Conservation (phyloP, 2,797 vertebrate species). For the Pygocentrus nattereri region DNA sequence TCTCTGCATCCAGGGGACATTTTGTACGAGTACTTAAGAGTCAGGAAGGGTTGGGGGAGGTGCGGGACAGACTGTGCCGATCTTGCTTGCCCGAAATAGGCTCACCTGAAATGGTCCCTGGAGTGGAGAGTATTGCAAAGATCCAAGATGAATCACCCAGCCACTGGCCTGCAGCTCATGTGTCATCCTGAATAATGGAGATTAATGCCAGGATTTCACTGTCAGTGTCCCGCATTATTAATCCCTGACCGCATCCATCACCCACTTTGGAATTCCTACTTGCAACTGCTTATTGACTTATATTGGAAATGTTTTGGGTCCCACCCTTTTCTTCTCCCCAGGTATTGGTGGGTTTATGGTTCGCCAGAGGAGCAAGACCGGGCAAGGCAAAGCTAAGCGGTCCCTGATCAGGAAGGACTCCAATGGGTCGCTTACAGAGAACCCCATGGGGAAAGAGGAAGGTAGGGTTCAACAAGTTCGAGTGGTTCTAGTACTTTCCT, state of each 20-base stretch:
- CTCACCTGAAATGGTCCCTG: slow-evolving; percentile 54
- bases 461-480: slow-evolving; percentile 70
- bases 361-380: slow-evolving; percentile 92
- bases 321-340: slow-evolving; percentile 60
- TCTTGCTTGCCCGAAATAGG: slow-evolving; percentile 50
- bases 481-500: too few species aligned
- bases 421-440: slow-evolving; percentile 83
- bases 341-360: slow-evolving; percentile 99
- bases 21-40: not conserved
- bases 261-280: slow-evolving; percentile 13
- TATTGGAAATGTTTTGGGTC: not conserved
- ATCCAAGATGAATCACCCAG: slow-evolving; percentile 58
- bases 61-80: not conserved
- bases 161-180: slow-evolving; percentile 44
- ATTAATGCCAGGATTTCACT: slow-evolving; percentile 54
- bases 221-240: slow-evolving; percentile 53
- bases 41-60: not conserved
- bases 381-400: slow-evolving; percentile 86
- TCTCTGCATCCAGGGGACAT: not conserved
- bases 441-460: slow-evolving; percentile 81
- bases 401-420: slow-evolving; percentile 84
- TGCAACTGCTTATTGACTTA: not conserved
- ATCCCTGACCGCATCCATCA: slow-evolving; percentile 49
- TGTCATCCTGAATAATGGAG: slow-evolving; percentile 60
- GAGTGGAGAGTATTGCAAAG: slow-evolving; percentile 22